These are phyloP conservation scores for Drosophila albomicans DNA, from an alignment of 1,140 invertebrate species.

Conservation along the genomic window DNA sequence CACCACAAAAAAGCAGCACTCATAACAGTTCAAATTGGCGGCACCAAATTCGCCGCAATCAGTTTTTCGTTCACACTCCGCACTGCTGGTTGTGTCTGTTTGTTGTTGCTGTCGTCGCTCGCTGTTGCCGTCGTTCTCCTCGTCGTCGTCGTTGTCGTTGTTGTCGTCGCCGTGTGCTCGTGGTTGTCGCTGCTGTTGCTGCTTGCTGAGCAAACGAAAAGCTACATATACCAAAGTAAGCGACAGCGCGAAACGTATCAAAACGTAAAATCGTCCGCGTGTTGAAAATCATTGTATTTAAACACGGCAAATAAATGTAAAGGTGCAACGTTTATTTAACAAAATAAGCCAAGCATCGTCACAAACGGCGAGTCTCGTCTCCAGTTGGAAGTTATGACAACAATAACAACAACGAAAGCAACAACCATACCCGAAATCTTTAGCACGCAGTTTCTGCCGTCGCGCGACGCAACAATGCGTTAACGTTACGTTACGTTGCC, in stretches of 20 bases:
- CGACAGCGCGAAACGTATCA: constrained; percentile 40
- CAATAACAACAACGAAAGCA: constrained; percentile 5
- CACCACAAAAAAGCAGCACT: constrained; percentile 30
- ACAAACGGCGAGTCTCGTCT: constrained; percentile 16
- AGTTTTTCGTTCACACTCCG: constrained; percentile 58
- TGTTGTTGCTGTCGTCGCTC: constrained; percentile 59
- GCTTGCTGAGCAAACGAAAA: constrained; percentile 37
- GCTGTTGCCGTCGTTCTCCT: constrained; percentile 16
- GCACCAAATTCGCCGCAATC: constrained; percentile 56
- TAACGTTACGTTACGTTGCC: constrained; percentile 38
- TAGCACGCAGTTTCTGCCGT: constrained; percentile 16
- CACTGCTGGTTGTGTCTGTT: constrained; percentile 63
- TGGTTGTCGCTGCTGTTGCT: constrained; percentile 47
- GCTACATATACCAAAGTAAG: constrained; percentile 35
- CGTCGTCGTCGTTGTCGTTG: constrained; percentile 21
- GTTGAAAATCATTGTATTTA: constrained; percentile 28
- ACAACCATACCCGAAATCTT: constrained; percentile 3
- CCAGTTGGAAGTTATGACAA: not conserved
- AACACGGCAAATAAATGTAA: not conserved
- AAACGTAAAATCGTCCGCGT: constrained; percentile 45
- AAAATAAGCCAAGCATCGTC: constrained; percentile 18
- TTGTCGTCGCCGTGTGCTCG: constrained; percentile 32
- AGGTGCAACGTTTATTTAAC: constrained; percentile 1
- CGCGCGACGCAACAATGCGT: constrained; percentile 5
- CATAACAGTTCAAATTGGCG: constrained; percentile 49